Base-by-base conservation (phyloP, 1,140 invertebrate species). In the Hestina assimilis region DNA sequence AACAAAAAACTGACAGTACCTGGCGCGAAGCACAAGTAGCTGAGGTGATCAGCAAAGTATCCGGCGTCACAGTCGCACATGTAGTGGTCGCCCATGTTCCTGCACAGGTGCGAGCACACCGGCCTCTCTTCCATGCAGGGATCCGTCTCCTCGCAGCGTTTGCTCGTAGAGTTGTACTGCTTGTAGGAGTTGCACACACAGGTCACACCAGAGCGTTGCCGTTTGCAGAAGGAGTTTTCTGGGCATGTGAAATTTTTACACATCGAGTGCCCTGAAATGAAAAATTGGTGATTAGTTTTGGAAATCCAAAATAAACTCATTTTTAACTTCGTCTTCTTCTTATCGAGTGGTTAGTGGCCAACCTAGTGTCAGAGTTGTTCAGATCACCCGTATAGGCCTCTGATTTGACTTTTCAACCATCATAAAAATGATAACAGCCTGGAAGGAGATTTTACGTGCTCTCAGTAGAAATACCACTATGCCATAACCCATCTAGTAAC, bases 71-170 rank as follows among this genome's bases (percentile, higher is more conserved):
- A 98, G 28, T 89, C 89, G 74, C 98, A 99, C 4, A 83, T 89
- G 74, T 93, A 98, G 0, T 92, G 92, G 0, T 96, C 96, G 0
- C 88, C 86, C 0, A 83, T 91, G 74, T 99, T 98, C 12, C 90
- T 79, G 71, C 98, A 99, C 41, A 82, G 77, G 76, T 99, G 98
- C 50, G 95, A 94, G 67, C 98, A 99, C 0, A 54, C 56, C 0
- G 78, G 81, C 26, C 19, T 65, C 21, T 23, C 71, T 9, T 66
- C 33, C n/a, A 46, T 24, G 28, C 80, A 81, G 61, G 90, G 87
- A 62, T 89, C 79, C 2, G 77, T 62, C 55, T 89, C 82, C n/a
- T 71, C 63, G 38, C 90, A 91, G 3, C 19, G 47, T 1, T 89
- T 86, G 1, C 51, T 75, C 0, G 60, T 66, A 15, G 56, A 28